phyloP scores from a whole-genome alignment of 53 echinoderm and acorn worm species.

The Apostichopus leukothele region DNA sequence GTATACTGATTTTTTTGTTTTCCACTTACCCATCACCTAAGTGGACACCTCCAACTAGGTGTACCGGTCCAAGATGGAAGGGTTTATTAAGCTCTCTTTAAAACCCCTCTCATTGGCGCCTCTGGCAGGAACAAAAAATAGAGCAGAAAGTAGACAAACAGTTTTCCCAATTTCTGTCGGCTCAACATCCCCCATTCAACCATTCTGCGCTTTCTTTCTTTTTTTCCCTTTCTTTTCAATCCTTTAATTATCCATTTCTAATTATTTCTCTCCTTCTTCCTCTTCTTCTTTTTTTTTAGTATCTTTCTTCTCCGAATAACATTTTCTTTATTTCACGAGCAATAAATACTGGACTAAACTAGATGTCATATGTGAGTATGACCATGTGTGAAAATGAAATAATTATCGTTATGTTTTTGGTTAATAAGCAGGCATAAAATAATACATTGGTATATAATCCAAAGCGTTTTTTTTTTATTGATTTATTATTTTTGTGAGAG shows the following conservation, averaged over 20 bases:
- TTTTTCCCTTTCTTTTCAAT: too few species aligned
- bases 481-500: neutral
- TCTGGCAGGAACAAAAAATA: constrained; percentile 48
- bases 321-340: too few species aligned
- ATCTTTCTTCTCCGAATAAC: neutral
- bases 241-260: too few species aligned
- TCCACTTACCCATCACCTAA: constrained; percentile 47
- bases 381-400: neutral
- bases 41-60: constrained; percentile 44
- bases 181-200: too few species aligned
- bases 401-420: constrained; percentile 5
- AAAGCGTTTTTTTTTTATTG: neutral
- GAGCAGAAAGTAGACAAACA: constrained; percentile 28
- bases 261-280: too few species aligned
- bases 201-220: too few species aligned
- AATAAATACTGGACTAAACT: too few species aligned
- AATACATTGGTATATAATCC: neutral
- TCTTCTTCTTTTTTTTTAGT: neutral
- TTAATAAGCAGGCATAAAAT: constrained; percentile 48
- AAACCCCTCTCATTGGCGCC: constrained; percentile 35
- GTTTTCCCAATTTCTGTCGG: neutral
- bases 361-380: neutral
- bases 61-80: neutral
- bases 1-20: neutral
- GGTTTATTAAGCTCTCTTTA: constrained; percentile 39